Conservation (phyloP, 2,888 invertebrate genomes). For the Hetaerina titia region DNA sequence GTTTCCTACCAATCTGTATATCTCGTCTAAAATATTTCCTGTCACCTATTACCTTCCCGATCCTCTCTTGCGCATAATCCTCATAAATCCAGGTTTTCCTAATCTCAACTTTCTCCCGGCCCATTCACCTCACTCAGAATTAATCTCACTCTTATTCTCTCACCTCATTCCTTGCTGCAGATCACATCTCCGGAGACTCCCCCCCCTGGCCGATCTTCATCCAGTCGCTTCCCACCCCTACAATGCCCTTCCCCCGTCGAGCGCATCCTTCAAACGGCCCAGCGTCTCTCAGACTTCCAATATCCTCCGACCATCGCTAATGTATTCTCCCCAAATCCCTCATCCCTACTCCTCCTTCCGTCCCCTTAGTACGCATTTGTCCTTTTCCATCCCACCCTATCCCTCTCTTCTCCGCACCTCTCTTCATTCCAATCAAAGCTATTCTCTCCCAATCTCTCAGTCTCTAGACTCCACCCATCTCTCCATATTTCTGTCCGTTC, state of each 20-base stretch:
- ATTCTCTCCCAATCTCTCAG: background rate
- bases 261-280: constrained; percentile 26
- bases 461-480: background rate
- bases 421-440: background rate
- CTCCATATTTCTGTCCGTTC: background rate
- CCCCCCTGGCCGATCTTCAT: background rate
- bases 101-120: constrained; percentile 39
- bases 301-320: constrained; percentile 19
- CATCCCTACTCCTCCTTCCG: background rate
- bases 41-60: background rate
- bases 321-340: background rate
- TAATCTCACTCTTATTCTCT: constrained; percentile 38
- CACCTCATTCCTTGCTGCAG: constrained; percentile 19
- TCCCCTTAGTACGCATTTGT: background rate
- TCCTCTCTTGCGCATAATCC: constrained; percentile 29
- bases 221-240: background rate
- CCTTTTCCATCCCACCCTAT: background rate
- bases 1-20: background rate
- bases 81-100: constrained; percentile 57
- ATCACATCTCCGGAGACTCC: background rate
- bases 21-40: constrained; percentile 3
- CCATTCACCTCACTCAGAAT: constrained; percentile 40
- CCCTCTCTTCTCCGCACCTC: background rate
- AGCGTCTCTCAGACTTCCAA: constrained; percentile 3
- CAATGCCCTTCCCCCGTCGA: background rate